Conservation (phyloP, 2,888 invertebrate species). For the Oscheius sp. region DNA sequence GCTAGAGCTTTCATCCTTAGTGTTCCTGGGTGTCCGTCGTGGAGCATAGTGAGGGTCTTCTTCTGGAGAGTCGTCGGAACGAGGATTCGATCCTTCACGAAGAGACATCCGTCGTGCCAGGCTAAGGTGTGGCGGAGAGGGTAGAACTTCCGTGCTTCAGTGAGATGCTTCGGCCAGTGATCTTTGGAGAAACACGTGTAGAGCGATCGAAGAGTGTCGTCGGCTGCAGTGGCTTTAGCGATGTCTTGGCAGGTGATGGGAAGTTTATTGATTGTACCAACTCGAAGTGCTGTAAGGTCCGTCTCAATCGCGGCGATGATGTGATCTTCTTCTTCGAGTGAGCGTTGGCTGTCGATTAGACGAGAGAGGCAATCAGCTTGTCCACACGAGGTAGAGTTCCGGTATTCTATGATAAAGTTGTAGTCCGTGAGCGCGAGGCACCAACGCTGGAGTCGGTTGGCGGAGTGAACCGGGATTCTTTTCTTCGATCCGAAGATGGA, state of each 20-base stretch:
- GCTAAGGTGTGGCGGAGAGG: not conserved
- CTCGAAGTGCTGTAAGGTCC: not conserved
- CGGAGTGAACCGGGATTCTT: slow-evolving; percentile 59
- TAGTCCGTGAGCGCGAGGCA: slow-evolving; percentile 67
- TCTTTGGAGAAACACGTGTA: not conserved
- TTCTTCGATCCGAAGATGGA: slow-evolving; percentile 49
- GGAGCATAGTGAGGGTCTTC: slow-evolving; percentile 52
- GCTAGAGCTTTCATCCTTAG: slow-evolving; percentile 63
- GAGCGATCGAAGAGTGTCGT: not conserved
- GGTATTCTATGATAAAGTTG: slow-evolving; percentile 66
- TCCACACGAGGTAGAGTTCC: slow-evolving; percentile 58
- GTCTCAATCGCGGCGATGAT: not conserved
- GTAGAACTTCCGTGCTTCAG: not conserved
- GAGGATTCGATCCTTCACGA: slow-evolving; percentile 44
- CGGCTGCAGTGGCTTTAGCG: not conserved
- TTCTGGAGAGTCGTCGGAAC: slow-evolving; percentile 49
- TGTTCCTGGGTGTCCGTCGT: slow-evolving; percentile 62
- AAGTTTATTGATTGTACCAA: not conserved
- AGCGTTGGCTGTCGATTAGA: slow-evolving; percentile 31
- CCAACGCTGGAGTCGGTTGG: slow-evolving; percentile 64
- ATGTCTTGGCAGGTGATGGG: not conserved
- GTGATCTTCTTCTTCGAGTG: slow-evolving; percentile 28
- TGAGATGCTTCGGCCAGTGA: not conserved
- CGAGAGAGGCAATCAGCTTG: slow-evolving; percentile 70
- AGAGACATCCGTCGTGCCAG: not conserved